Base-by-base conservation (phyloP, 2,888 invertebrate genomes). In the Lathronympha strigana region DNA sequence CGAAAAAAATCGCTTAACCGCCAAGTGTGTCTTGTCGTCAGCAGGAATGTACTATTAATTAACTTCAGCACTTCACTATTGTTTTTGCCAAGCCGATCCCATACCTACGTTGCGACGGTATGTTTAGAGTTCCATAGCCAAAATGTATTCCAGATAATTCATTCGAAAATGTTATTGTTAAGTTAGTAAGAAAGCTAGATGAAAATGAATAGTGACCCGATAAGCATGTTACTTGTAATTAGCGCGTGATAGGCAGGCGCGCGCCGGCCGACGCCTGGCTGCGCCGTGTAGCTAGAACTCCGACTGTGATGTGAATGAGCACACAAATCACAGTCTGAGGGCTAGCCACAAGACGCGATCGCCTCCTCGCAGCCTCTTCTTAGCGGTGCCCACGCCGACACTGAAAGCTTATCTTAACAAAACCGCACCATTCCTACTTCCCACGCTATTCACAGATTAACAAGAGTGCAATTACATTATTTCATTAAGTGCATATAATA, bases 241-340 rank as follows among this genome's bases (percentile, higher is more conserved):
- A 13, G 11, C 6, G 13, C 19, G 13, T 36, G 36, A 11, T 13
- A 1, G 36, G 28, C 4, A 13, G 1, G 11, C 6, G 9, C 13
- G n/a, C 17, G 21, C 69, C 28, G 62, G 70, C 57, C 55, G 69
- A 74, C 67, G 67, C 68, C 31, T 19, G 28, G 25, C 28, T 81
- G 84, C 88, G 89, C 87, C 94, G 93, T 95, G 92, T 90, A 96
- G 96, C 95, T 96, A 96, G 97, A 97, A 97, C 97, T 97, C 96
- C 96, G 97, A 96, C 97, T 97, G 97, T 97, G 97, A 97, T 97
- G 97, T 96, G 96, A 94, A 68, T 74, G 75, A 72, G 78, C 83
- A 95, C 95, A 97, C 96, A 95, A 91, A 93, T 95, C 96, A 96
- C 96, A 95, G 95, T 87, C 93, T 90, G 94, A 96, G 95, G 93